These are phyloP conservation scores for Lobophora halterata DNA, from an alignment of 2,888 invertebrate genomes.

Conservation along the genomic window DNA sequence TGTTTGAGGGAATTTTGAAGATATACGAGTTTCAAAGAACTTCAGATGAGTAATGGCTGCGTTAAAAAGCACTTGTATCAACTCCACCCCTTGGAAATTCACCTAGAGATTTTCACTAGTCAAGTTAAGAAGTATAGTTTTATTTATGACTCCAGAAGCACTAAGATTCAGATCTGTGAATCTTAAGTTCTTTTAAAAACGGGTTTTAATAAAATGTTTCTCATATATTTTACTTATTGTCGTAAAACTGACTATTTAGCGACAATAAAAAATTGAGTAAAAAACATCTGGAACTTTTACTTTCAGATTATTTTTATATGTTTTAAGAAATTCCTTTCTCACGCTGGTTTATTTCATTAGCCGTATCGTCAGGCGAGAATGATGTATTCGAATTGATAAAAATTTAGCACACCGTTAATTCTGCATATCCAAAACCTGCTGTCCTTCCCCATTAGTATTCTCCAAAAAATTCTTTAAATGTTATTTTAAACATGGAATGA, in stretches of 20 bases:
- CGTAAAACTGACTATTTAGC: too few species aligned
- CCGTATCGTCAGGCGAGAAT: constrained; percentile 41
- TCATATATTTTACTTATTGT: too few species aligned
- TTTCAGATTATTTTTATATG: constrained; percentile 1
- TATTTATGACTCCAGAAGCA: constrained; percentile 14
- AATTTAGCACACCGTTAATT: constrained; percentile 43
- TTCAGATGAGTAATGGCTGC: constrained; percentile 29
- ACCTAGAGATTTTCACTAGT: constrained; percentile 14
- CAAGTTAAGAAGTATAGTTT: constrained; percentile 12
- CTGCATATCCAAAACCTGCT: constrained; percentile 23
- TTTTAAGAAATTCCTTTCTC: constrained; percentile 15
- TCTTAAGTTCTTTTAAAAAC: too few species aligned
- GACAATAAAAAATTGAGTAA: too few species aligned
- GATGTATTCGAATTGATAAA: constrained; percentile 44
- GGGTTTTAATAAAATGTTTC: too few species aligned
- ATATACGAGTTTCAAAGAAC: constrained; percentile 31
- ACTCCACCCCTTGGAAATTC: constrained; percentile 20
- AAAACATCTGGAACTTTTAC: background rate
- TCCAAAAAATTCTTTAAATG: constrained; percentile 20
- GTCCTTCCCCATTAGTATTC: constrained; percentile 18
- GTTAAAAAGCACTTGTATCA: constrained; percentile 31
- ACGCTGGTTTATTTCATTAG: constrained; percentile 43
- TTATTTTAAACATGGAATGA: too few species aligned
- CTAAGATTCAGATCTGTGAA: constrained; percentile 1
- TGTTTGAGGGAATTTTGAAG: constrained; percentile 27